phyloP scores from a whole-genome alignment of 2,113 vertebrate genomes.

The Recurvirostra avosetta region DNA sequence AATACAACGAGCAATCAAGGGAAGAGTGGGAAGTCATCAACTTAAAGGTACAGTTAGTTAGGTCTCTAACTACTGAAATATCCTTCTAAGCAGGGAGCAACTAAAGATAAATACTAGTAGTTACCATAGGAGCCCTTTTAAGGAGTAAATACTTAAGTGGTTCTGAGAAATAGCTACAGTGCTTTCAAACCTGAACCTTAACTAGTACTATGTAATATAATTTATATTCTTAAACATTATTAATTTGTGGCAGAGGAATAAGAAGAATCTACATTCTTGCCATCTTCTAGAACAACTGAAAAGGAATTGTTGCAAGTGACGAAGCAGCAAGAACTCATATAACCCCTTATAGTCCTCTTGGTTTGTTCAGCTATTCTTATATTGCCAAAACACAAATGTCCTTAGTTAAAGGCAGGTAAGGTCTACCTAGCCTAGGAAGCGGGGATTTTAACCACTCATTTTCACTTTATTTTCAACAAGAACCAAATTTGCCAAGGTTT shows the following conservation, averaged over 20 bases:
- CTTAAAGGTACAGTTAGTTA: constrained; percentile 15
- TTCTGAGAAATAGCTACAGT: background rate
- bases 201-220: background rate
- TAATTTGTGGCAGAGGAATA: background rate
- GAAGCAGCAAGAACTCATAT: background rate
- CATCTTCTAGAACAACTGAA: background rate
- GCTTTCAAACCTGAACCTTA: background rate
- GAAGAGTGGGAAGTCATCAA: background rate
- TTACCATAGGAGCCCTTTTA: background rate
- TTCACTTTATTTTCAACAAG: background rate
- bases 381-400: background rate
- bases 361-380: background rate
- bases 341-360: background rate
- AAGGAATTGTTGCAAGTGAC: background rate
- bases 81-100: background rate
- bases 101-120: constrained; percentile 5
- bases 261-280: background rate
- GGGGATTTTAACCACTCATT: background rate
- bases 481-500: background rate
- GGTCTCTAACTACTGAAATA: constrained; percentile 17
- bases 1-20: background rate
- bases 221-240: background rate
- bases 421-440: background rate
- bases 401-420: background rate
- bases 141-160: background rate